These are phyloP conservation scores for Pediacus dermestoides DNA, from an alignment of 2,888 invertebrate species.

Conservation along the genomic window DNA sequence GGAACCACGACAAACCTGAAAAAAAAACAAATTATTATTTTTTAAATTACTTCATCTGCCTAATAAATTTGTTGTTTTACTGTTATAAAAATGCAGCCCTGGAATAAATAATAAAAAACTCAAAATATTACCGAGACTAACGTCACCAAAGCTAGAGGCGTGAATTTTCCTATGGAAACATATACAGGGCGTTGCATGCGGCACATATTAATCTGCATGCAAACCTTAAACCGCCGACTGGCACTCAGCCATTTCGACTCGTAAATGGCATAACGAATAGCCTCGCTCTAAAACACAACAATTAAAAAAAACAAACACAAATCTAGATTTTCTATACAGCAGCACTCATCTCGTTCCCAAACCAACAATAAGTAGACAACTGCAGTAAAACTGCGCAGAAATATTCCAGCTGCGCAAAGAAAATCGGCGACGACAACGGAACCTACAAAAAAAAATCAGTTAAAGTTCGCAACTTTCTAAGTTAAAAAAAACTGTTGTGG, in stretches of 20 bases:
- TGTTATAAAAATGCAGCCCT: not conserved
- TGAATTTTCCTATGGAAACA: constrained; percentile 35
- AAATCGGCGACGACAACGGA: constrained; percentile 26
- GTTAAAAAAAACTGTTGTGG: constrained; percentile 25
- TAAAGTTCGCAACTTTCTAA: too few species aligned
- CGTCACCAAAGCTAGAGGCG: constrained; percentile 28
- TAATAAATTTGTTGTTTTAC: constrained; percentile 2
- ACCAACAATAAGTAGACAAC: constrained; percentile 30
- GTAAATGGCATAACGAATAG: constrained; percentile 23
- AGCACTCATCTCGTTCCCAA: constrained; percentile 31
- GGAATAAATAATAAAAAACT: not conserved
- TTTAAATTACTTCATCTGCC: not conserved
- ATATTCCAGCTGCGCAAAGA: constrained; percentile 30
- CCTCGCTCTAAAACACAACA: constrained; percentile 25
- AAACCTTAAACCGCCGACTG: constrained; percentile 28
- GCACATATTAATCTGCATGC: constrained; percentile 32
- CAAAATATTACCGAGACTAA: constrained; percentile 24
- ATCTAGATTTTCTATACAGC: too few species aligned
- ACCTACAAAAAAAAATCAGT: constrained; percentile 23
- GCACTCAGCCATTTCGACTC: constrained; percentile 28
- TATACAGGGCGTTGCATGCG: constrained; percentile 30
- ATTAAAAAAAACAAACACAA: constrained; percentile 3
- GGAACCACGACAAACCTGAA: constrained; percentile 28
- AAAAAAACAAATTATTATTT: constrained; percentile 11
- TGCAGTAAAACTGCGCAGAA: constrained; percentile 26